Conservation (phyloP, 2,113 vertebrate species). For the Zingel zingel region DNA sequence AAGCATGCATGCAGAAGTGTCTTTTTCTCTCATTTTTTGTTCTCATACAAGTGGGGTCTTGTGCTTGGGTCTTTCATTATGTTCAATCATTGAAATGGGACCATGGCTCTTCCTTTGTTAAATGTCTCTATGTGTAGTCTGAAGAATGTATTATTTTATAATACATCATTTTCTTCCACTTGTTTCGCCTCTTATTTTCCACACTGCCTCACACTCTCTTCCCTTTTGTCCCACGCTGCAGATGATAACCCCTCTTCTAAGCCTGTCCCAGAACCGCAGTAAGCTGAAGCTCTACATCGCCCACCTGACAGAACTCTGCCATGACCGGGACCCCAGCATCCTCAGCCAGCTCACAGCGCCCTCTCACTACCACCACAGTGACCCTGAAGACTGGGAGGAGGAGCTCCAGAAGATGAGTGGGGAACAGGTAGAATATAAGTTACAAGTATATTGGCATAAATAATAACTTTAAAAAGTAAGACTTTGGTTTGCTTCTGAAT, state of each 20-base stretch:
- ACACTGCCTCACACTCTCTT: neutral
- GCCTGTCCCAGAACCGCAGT: constrained; percentile 95
- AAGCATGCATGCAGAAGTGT: constrained; percentile 39
- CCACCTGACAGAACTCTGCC: constrained; percentile 95
- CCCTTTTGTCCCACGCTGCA: constrained; percentile 63
- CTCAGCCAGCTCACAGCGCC: constrained; percentile 91
- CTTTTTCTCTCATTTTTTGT: neutral
- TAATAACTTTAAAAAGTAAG: too few relatives aligned
- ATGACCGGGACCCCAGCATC: constrained; percentile 94
- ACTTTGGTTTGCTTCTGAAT: neutral
- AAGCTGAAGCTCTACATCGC: constrained; percentile 97
- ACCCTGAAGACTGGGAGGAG: constrained; percentile 90
- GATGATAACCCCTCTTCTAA: constrained; percentile 96
- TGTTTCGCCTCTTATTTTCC: neutral
- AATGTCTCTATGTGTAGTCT: neutral
- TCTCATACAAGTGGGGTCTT: constrained; percentile 24
- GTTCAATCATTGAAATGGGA: neutral
- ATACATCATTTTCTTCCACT: neutral
- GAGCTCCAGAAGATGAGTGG: constrained; percentile 92
- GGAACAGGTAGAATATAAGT: constrained; percentile 84
- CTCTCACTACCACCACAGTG: constrained; percentile 89
- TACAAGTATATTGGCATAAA: neutral
- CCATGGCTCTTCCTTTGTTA: neutral
- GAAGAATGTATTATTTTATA: too few relatives aligned
- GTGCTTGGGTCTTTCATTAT: constrained; percentile 11